Evolutionary conservation across 2,113 vertebrate genomes (phyloP), one percentile per base, ranked within the genome.

Genomic region (Notothenia coriiceps): DNA sequence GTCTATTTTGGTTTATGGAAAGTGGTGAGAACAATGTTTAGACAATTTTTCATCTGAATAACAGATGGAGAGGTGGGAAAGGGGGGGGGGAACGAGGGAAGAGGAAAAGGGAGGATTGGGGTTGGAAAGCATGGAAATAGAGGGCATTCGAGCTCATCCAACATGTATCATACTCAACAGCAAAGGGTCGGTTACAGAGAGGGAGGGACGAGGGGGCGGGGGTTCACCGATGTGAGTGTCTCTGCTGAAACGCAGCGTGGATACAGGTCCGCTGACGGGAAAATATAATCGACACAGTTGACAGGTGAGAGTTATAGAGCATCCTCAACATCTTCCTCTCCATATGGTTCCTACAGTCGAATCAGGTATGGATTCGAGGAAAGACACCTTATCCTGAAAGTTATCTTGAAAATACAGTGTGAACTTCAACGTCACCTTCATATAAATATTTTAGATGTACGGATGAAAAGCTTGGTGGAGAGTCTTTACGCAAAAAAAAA

Each of bases 11-110:
- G 80, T 77, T 88, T 67, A 79, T 74, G 77, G 70, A 7, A 66
- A 84, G 74, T 56, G 20, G 33, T 35, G 56, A 82, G 72, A 88
- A 82, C 84, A 85, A 80, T 55, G 66, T 83, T 88, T 84, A 63
- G 77, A 55, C 80, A 40, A 82, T 88, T 84, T 81, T 83, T 84
- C 69, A 83, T 83, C 80, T 78, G 85, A 81, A 22, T 83, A 86
- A 75, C 80, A 79, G 88, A 80, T 70, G 74, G 85, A 51, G 71
- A 67, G 50, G n/a, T 20, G 47, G 47, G 33, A 25, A 43, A 40
- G 57, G 10, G 2, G 10, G 33, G 60, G 49, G 44, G 22, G 51
- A 43, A 29, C 29, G 29, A 29, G 29, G 29, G 25, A n/a, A 60
- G 55, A 20, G 33, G 35, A 17, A 46, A 68, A 72, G 33, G 71